Percentiles rank a stretch among this genome's conserved stretches.
Evolutionary conservation across 2,113 vertebrate species (phyloP).

Genomic region (Myotis yumanensis): DNA sequence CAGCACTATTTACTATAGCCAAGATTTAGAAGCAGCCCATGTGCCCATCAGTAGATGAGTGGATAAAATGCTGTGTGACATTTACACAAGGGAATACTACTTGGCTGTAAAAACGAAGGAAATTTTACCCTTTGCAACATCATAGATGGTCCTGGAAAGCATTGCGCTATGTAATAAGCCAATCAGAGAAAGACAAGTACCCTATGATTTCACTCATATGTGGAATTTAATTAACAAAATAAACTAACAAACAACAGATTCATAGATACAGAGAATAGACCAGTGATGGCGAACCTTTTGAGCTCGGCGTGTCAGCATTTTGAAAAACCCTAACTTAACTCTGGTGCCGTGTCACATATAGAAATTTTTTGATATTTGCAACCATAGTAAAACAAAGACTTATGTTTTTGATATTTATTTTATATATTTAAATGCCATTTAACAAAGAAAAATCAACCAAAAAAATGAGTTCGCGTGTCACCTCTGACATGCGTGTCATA

Average conservation of each 20-base stretch:
- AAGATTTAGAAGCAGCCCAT: neutral
- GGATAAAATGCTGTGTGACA: neutral
- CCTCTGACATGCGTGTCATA: no score
- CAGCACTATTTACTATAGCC: neutral
- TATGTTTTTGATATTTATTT: no score
- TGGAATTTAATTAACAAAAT: neutral
- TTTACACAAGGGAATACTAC: neutral
- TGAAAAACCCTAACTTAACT: no score
- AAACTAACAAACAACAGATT: neutral
- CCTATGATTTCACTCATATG: neutral
- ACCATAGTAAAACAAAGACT: no score
- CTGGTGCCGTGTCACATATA: no score
- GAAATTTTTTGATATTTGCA: no score
- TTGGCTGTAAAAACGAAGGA: neutral
- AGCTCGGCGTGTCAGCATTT: no score
- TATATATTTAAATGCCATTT: no score
- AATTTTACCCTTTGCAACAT: neutral
- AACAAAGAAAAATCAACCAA: no score
- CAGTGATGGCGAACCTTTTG: no score
- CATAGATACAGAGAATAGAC: neutral
- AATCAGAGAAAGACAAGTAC: neutral
- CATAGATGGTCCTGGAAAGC: neutral
- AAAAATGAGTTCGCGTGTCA: no score
- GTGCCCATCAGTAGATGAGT: neutral
- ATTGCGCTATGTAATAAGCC: neutral